Evolutionary conservation across 2,113 vertebrate species (phyloP).

Genomic region (Microcebus jonahi): DNA sequence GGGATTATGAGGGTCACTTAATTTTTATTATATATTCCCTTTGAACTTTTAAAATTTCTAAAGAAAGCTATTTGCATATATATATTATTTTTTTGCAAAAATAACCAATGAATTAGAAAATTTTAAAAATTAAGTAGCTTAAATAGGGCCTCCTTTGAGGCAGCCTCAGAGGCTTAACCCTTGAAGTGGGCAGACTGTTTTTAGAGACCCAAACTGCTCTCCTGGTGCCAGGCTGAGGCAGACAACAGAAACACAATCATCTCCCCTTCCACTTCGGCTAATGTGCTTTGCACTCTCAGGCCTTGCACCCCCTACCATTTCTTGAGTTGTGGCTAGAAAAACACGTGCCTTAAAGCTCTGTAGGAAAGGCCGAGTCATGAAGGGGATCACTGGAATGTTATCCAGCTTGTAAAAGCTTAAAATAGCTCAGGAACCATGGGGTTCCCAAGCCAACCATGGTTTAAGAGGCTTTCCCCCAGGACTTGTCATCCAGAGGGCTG

Average conservation of each 20-base stretch:
- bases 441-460: neutral
- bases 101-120: neutral
- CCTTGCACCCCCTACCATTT: neutral
- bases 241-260: neutral
- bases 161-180: neutral
- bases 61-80: neutral
- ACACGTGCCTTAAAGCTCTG: neutral
- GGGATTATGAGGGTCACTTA: neutral
- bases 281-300: neutral
- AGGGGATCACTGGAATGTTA: neutral
- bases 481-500: neutral
- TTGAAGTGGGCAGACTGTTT: neutral
- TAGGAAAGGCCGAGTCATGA: neutral
- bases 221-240: neutral
- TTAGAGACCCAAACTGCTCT: neutral
- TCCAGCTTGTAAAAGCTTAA: neutral
- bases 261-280: neutral
- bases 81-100: neutral
- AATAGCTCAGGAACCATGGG: neutral
- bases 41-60: neutral
- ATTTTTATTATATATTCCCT: conserved; percentile 3
- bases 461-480: neutral
- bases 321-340: neutral
- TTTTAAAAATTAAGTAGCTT: neutral
- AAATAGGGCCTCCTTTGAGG: neutral